phyloP scores from a whole-genome alignment of 2,797 vertebrate genomes.

The Enteromius argenteus region DNA sequence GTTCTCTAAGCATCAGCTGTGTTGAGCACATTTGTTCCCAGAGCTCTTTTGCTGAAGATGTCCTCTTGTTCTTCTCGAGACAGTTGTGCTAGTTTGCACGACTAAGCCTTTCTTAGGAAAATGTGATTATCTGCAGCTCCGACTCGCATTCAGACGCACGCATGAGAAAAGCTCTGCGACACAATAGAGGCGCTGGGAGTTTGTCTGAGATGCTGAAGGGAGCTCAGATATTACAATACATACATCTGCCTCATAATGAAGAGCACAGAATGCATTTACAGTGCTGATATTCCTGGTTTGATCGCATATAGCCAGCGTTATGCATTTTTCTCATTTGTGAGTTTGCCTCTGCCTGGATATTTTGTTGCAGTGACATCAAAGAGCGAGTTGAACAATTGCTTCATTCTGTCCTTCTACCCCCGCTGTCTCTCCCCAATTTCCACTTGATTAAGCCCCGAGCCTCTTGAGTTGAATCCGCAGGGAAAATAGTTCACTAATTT shows the following conservation, averaged over 20 bases:
- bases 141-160: conserved; percentile 75
- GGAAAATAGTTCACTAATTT: conserved; percentile 79
- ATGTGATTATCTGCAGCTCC: conserved; percentile 76
- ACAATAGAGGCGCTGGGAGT: conserved; percentile 81
- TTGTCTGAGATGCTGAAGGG: conserved; percentile 64
- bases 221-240: conserved; percentile 32
- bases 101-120: conserved; percentile 74
- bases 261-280: too few species aligned
- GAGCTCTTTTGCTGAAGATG: conserved; percentile 23
- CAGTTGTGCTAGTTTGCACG: conserved; percentile 68
- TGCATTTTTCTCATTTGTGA: not conserved
- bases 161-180: conserved; percentile 79
- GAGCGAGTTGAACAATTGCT: conserved; percentile 82
- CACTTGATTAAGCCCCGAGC: conserved; percentile 84
- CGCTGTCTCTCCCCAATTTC: conserved; percentile 77
- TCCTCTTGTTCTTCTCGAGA: conserved; percentile 20
- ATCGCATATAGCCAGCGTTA: not conserved
- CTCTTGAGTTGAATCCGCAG: conserved; percentile 76
- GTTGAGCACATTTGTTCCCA: not conserved
- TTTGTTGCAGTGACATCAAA: conserved; percentile 76
- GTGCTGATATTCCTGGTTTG: not conserved
- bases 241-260: conserved; percentile 20
- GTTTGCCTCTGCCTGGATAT: conserved; percentile 22
- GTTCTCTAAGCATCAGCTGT: not conserved
- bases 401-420: conserved; percentile 74